Evolutionary conservation across 1,140 invertebrate species (phyloP), one percentile per base, ranked within the genome.

Genomic region (Aradophagus sp.): DNA sequence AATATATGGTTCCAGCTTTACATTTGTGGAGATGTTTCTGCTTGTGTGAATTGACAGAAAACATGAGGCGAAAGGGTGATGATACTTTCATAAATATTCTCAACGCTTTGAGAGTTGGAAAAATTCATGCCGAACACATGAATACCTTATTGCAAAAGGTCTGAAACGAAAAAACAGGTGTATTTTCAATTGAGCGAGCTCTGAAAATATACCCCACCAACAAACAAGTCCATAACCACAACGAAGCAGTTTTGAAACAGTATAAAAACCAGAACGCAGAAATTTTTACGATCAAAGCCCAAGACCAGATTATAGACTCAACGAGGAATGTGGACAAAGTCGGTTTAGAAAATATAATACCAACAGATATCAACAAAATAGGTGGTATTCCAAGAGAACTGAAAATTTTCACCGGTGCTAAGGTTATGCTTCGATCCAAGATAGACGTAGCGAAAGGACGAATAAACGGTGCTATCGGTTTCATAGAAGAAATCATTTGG

Each of bases 21-120:
- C 67, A 82, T 63, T 67, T 83, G 35, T 84, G 77, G 79, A 72
- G 73, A 44, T 52, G 55, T 44, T 80, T 83, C 34, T 47, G 34
- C 20, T 23, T 23, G 20, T 23, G 20, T 23, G 20, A 23, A 23
- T 23, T 23, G 20, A 23, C 20, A 4, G 20, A 23, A 23, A 23
- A 23, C 20, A 23, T 23, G 20, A 23, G 20, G 20, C 20, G 8
- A 23, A 23, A 38, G 20, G 63, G 65, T 39, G 67, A 73, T 31
- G 58, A 55, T 41, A 73, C 67, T 29, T 77, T 73, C 50, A 68
- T 66, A 15, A 48, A 77, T 63, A 35, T 77, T n/a, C 29, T 79
- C 1, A 79, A 76, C 39, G 69, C 31, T 8, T 36, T 45, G 23
- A 11, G 41, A 5, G 5, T 45, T 58, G 53, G 53, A 14, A 29